Base-by-base conservation (phyloP, 2,888 invertebrate species). In the Platypus cylindrus region DNA sequence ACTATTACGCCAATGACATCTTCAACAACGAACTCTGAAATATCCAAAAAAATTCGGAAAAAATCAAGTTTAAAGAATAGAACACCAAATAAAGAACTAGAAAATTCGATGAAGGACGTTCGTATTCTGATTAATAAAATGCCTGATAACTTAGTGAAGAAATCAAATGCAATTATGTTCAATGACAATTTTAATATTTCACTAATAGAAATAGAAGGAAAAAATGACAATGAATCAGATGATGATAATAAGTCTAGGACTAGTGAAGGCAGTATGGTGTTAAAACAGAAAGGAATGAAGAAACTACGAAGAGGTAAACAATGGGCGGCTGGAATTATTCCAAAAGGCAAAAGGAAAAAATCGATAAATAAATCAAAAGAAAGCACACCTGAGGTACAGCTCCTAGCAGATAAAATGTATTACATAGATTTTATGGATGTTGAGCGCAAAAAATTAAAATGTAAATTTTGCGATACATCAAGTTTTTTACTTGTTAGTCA, bases 401-500 rank as follows among this genome's bases (percentile, higher is more conserved):
- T 31, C 8, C 3, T 16, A 3, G 50, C 50, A 1, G 51, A 52
- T 22, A 51, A 46, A 33, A 40, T 45, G 18, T 52, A 53, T 29
- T 55, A 41, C 33, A 30, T 45, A 17, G 47, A 48, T 33, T 40
- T 40, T 25, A n/a, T n/a, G n/a, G n/a, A n/a, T n/a, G 26, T 26
- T 2, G 36, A 11, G 14, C 41, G 40, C 16, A 18, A 13, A 9
- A 49, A 48, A 22, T 20, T 46, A 23, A 55, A 62, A 8, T 82
- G 81, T 49, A 67, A 73, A 38, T 53, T 76, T 8, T 82, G 82
- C 51, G 40, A 52, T 0, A 77, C 67, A 46, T 56, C 48, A 12
- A 75, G 77, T 0, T 65, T 63, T 42, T 67, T 70, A 36, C 75
- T 82, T 24, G 72, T 78, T 1, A 63, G 66, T 23, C 81, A 82